A percentile compares a stretch with the other conserved stretches of the same genome.
These are phyloP conservation scores for Intellagama lesueurii DNA, from an alignment of 2,797 vertebrate species.

Conservation along the genomic window DNA sequence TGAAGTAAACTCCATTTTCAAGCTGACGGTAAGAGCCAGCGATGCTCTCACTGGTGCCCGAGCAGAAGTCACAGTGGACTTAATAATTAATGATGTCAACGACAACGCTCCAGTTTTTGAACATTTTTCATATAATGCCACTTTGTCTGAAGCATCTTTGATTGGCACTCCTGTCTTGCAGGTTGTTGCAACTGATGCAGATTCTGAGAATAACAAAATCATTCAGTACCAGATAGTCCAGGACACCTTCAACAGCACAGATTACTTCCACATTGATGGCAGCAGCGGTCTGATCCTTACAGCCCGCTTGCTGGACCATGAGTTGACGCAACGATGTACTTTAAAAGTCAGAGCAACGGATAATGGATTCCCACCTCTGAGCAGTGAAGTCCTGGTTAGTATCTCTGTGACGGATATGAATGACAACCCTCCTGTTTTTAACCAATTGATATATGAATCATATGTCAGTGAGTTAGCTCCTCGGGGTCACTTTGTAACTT, in stretches of 20 bases:
- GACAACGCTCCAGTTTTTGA: conserved; percentile 93
- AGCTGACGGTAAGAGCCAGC: conserved; percentile 90
- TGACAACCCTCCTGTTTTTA: conserved; percentile 95
- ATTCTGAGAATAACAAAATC: conserved; percentile 91
- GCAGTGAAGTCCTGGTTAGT: conserved; percentile 89
- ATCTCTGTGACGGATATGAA: conserved; percentile 92
- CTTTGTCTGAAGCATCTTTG: conserved; percentile 92
- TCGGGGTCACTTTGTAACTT: conserved; percentile 94
- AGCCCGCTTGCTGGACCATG: conserved; percentile 93
- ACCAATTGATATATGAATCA: conserved; percentile 95
- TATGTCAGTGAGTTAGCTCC: conserved; percentile 94
- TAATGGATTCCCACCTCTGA: conserved; percentile 93
- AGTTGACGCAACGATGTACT: conserved; percentile 86
- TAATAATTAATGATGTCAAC: conserved; percentile 91
- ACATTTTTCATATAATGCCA: conserved; percentile 85
- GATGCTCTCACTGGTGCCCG: conserved; percentile 93
- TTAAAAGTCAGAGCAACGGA: conserved; percentile 92
- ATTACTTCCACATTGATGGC: conserved; percentile 97
- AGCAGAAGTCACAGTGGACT: conserved; percentile 92
- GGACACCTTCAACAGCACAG: conserved; percentile 90
- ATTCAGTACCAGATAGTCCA: conserved; percentile 95
- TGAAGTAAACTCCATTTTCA: conserved; percentile 86
- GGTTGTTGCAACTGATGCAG: conserved; percentile 89
- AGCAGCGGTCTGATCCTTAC: conserved; percentile 95
- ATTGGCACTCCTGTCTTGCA: conserved; percentile 95